Percentiles rank a stretch among this genome's conserved stretches.
These are phyloP conservation scores for Elysia crispata DNA, from an alignment of 2,888 invertebrate species.

Conservation along the genomic window DNA sequence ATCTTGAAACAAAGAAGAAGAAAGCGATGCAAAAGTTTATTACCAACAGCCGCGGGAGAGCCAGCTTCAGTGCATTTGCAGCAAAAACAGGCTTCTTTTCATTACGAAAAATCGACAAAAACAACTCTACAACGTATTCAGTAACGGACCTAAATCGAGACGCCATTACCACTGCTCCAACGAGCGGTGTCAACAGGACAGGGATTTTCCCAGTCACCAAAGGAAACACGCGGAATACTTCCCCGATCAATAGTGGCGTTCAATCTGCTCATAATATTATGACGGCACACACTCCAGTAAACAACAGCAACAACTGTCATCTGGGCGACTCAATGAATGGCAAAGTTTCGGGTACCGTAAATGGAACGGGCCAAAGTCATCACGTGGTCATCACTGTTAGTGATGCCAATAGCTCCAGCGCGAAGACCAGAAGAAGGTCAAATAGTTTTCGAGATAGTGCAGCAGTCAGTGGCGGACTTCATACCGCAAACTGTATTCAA, in stretches of 20 bases:
- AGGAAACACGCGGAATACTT: not conserved
- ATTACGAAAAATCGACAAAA: not conserved
- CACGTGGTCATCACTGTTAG: not conserved
- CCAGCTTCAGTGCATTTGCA: not conserved
- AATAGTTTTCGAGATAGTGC: not conserved
- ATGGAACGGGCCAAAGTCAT: not conserved
- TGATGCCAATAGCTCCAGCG: not conserved
- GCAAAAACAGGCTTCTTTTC: not conserved
- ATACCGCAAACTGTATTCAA: not conserved
- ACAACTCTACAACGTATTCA: not conserved
- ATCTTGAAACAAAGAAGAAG: constrained; percentile 5
- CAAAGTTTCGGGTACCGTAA: not conserved
- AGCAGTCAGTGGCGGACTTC: too few relatives aligned
- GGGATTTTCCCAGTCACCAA: constrained; percentile 39
- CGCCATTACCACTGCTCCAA: not conserved
- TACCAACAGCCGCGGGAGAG: not conserved
- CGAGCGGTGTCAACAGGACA: not conserved
- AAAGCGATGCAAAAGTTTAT: constrained; percentile 21
- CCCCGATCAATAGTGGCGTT: not conserved
- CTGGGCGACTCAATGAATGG: not conserved
- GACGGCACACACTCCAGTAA: too few relatives aligned
- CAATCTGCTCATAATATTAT: not conserved
- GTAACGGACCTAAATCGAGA: not conserved
- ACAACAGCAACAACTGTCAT: not conserved
- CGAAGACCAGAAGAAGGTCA: not conserved